Evolutionary conservation across 92 coral and sea anemone genomes (phyloP).

Genomic region (Phymanthus crucifer): DNA sequence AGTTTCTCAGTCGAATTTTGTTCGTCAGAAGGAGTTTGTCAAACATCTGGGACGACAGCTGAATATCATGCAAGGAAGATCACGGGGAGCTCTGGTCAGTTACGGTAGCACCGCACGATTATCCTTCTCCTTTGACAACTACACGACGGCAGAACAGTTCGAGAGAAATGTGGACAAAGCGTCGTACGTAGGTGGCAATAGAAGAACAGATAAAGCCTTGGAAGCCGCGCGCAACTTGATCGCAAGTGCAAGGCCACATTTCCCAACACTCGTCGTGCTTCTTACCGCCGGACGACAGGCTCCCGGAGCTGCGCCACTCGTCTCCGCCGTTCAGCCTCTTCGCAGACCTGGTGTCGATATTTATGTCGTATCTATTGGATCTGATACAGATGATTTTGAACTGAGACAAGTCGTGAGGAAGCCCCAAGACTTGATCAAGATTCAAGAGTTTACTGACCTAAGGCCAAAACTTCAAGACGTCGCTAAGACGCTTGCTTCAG

Average conservation of each 20-base stretch:
- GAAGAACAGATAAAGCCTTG: constrained; percentile 51
- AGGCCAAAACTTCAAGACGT: constrained; percentile 29
- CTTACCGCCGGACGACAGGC: constrained; percentile 61
- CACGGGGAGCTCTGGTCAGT: constrained; percentile 53
- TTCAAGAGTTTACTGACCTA: constrained; percentile 39
- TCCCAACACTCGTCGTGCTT: constrained; percentile 63
- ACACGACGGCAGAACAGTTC: constrained; percentile 25
- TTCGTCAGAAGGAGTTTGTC: constrained; percentile 52
- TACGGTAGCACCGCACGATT: constrained; percentile 40
- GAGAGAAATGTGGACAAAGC: constrained; percentile 31
- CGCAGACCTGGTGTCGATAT: constrained; percentile 48
- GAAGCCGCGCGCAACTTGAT: constrained; percentile 24
- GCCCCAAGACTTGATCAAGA: constrained; percentile 24
- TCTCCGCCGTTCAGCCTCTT: constrained; percentile 32
- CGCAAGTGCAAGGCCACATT: constrained; percentile 22
- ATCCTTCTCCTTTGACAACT: constrained; percentile 29
- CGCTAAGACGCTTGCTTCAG: constrained; percentile 31
- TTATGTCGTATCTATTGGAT: constrained; percentile 70
- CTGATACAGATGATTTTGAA: constrained; percentile 41
- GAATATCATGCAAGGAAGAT: constrained; percentile 26
- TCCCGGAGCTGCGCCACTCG: constrained; percentile 28
- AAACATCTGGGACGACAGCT: constrained; percentile 35
- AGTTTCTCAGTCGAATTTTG: constrained; percentile 42
- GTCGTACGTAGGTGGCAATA: constrained; percentile 23
- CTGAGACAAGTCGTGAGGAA: constrained; percentile 4